phyloP scores from a whole-genome alignment of 2,888 invertebrate species.

The Acholoe squamosa region DNA sequence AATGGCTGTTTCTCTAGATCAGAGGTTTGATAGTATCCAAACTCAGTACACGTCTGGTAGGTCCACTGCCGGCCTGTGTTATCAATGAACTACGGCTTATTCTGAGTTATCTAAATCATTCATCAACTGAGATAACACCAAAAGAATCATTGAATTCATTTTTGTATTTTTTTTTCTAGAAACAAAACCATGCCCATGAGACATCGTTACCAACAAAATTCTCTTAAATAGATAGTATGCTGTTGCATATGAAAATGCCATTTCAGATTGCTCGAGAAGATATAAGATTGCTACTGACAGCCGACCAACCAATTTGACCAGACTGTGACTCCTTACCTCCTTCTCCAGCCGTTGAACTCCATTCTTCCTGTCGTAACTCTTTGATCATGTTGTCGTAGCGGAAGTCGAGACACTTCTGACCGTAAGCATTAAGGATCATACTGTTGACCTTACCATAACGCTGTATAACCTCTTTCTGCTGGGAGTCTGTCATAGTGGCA shows the following conservation, averaged over 20 bases:
- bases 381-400: conserved; percentile 87
- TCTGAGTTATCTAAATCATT: no score
- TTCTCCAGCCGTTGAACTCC: conserved; percentile 86
- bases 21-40: conserved; percentile 97
- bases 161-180: no score
- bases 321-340: conserved; percentile 85
- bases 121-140: no score
- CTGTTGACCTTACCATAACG: conserved; percentile 90
- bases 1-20: conserved; percentile 88
- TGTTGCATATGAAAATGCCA: no score
- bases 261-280: no score
- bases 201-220: no score
- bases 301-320: no score
- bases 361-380: conserved; percentile 87
- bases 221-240: no score
- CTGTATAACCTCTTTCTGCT: conserved; percentile 86
- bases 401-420: conserved; percentile 92
- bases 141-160: no score
- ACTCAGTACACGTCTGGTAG: conserved; percentile 97
- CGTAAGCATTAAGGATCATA: conserved; percentile 87
- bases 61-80: conserved; percentile 93
- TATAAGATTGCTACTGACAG: no score
- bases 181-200: no score
- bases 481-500: conserved; percentile 86
- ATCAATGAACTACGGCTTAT: no score